phyloP scores from a whole-genome alignment of 2,888 invertebrate genomes.

The Leptogaster cylindrica region DNA sequence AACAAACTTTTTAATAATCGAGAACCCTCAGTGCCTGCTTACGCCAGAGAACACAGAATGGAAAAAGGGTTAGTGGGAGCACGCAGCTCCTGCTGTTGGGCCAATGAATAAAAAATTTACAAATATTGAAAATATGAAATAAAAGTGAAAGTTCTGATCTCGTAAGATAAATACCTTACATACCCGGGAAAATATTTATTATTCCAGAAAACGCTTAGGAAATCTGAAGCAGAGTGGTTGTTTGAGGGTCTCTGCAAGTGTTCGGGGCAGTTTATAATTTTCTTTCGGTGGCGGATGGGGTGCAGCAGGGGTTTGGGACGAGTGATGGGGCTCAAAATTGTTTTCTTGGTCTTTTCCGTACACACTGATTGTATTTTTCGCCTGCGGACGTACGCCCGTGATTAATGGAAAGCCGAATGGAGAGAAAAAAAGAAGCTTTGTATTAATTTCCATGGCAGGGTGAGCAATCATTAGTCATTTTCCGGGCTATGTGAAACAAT shows the following conservation, averaged over 20 bases:
- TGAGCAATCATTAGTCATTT: constrained; percentile 32
- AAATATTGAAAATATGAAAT: constrained; percentile 32
- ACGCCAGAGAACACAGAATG: neutral
- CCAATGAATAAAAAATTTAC: constrained; percentile 24
- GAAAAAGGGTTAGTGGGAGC: constrained; percentile 8
- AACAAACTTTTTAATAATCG: constrained; percentile 31
- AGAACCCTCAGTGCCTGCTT: neutral
- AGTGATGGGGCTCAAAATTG: constrained; percentile 24
- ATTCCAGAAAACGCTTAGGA: constrained; percentile 13
- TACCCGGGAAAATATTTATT: constrained; percentile 12
- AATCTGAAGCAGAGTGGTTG: constrained; percentile 5
- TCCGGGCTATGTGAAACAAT: constrained; percentile 21
- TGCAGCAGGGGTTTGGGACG: neutral
- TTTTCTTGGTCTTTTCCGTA: constrained; percentile 7
- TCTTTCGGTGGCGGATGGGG: neutral
- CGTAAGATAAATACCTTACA: constrained; percentile 26
- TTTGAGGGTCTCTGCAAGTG: neutral
- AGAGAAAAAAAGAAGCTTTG: constrained; percentile 25
- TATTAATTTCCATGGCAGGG: constrained; percentile 24
- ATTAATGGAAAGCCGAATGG: constrained; percentile 34
- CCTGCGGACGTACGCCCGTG: constrained; percentile 12
- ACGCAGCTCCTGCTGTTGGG: no score
- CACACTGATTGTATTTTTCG: constrained; percentile 19
- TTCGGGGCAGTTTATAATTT: constrained; percentile 31
- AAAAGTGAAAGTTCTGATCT: constrained; percentile 28